Conservation (phyloP, 2,113 vertebrate genomes). For the Ageneiosus marmoratus region DNA sequence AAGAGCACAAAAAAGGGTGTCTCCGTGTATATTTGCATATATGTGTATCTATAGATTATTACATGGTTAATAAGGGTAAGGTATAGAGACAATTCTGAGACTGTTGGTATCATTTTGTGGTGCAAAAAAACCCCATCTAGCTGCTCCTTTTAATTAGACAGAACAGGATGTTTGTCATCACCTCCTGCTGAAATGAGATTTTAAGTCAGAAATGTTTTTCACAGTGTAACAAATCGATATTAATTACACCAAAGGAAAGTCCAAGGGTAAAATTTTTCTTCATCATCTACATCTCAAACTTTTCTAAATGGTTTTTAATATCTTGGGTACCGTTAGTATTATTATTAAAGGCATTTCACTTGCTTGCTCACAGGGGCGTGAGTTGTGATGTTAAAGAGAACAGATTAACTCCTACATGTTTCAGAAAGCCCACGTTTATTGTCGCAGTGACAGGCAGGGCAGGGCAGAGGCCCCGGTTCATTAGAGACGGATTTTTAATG, state of each 20-base stretch:
- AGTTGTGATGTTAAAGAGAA: slow-evolving; percentile 5
- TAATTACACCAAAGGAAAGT: background rate
- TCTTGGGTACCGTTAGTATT: background rate
- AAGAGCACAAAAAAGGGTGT: background rate
- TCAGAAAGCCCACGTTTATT: slow-evolving; percentile 11
- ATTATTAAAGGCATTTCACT: background rate
- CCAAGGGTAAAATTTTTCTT: background rate
- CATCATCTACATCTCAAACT: background rate
- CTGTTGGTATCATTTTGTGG: background rate
- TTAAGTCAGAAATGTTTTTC: background rate
- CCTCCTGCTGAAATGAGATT: background rate
- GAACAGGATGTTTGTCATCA: background rate
- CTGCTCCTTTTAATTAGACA: background rate
- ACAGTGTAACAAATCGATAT: background rate
- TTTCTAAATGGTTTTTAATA: background rate
- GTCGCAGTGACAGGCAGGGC: background rate
- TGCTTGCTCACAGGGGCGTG: background rate
- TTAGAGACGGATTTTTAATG: slow-evolving; percentile 14
- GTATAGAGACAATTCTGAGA: background rate
- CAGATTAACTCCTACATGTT: slow-evolving; percentile 16
- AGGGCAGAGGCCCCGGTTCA: slow-evolving; percentile 11
- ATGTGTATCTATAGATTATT: background rate
- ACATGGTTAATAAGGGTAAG: background rate
- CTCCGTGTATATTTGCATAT: background rate
- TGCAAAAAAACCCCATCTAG: background rate